Evolutionary conservation across 2,113 vertebrate genomes (phyloP), one percentile per base, ranked within the genome.

Genomic region (Phaethon lepturus): DNA sequence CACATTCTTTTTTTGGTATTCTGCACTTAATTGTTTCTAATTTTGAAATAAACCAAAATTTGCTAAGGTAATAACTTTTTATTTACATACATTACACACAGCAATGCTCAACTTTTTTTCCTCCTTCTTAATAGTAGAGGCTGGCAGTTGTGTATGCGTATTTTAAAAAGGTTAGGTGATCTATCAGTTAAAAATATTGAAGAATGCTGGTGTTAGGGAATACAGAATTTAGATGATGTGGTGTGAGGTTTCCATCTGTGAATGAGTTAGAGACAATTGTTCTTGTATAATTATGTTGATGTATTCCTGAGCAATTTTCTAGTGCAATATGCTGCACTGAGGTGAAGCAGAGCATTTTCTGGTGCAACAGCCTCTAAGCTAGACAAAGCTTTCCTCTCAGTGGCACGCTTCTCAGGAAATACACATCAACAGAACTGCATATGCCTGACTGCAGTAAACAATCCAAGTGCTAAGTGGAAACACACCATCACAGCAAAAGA

Each of bases 101-200:
- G 28, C 14, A 76, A 9, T 3, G 7, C 22, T 76, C 28, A 47
- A 4, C 9, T 76, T 10, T 75, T 18, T 83, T 47, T 7, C 12
- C 11, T 69, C 11, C 13, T 84, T 18, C 17, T 19, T 73, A 40
- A 25, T 7, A 76, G 22, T 9, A 72, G 47, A 58, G 28, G 12
- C 1, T 0, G 20, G 1, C 7, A 13, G 20, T 33, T 56, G 2
- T 22, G 9, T 49, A 3, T 31, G 6, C 42, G 33, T 47, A 23
- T 78, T 75, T 88, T 56, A 25, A 38, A 84, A 80, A 64, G 9
- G 13, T n/a, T 78, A 45, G 26, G 17, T 59, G 12, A 72, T 24
- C 52, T 67, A 9, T 18, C 24, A 66, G 0, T 42, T 80, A 63
- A 72, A 91, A 89, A 59, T 1, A 0, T 11, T 42, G 28, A 80